Evolutionary conservation across 2,797 vertebrate species (phyloP), one percentile per base, ranked within the genome.

Genomic region (Leptodactylus fallax): DNA sequence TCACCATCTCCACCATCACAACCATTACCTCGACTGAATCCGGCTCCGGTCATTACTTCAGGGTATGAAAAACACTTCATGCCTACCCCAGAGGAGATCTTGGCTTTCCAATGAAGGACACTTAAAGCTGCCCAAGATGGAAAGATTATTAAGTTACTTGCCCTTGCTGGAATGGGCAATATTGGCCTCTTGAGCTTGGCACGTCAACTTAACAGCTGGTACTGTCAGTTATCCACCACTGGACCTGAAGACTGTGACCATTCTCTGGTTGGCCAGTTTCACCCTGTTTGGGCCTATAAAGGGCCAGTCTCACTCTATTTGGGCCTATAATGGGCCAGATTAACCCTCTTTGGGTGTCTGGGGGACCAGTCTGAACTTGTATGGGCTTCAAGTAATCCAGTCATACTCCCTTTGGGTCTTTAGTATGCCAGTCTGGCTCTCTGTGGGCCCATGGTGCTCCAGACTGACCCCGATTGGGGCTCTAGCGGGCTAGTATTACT

Each of bases 1-100:
- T 47, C 79, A 0, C 1, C 45, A 9, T 60, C 23, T 0, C 36
- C 36, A 14, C 5, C 36, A 13, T 16, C 16, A 55, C 76, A 23
- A 72, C 21, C 67, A 49, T 23, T 58, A 23, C 23, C 27, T 9
- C 56, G 12, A 53, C 49, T 53, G 0, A 53, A 19, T 0, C 21
- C 6, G n/a, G 47, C 61, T 47, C 21, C 36, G 0, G 14, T 49
- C 83, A 81, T 49, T 6, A 83, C 80, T 69, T 92, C 89, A 10
- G 94, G 91, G 0, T 94, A 94, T 36, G 93, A 94, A 86, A 93
- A 91, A 17, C 93, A 92, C 71, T 94, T 93, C 72, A 87, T 94
- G 86, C 94, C 94, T 53, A 93, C 91, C 0, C 87, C 27, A 0
- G 93, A 94, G 81, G 93, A 94, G 56, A 27, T 91, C 36, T 87